These are phyloP conservation scores for Nanger granti DNA, from an alignment of 2,113 vertebrate species.

Conservation along the genomic window DNA sequence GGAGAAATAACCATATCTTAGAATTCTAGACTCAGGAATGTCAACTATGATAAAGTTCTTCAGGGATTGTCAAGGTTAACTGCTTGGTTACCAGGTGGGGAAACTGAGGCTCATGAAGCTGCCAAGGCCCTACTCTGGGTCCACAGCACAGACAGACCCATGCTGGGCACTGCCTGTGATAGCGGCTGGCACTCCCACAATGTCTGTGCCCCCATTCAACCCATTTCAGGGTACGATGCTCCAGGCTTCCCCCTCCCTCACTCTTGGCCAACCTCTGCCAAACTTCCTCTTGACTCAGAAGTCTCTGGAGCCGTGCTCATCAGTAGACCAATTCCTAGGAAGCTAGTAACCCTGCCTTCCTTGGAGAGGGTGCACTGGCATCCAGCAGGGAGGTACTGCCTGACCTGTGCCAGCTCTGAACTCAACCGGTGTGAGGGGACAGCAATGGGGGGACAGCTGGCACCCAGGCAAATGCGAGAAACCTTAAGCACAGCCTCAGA, in stretches of 20 bases:
- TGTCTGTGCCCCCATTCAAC: neutral
- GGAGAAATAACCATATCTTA: neutral
- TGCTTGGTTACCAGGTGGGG: neutral
- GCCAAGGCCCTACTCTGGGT: neutral
- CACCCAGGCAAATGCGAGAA: too few species aligned
- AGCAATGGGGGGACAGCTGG: fast-evolving
- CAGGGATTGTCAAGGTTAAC: neutral
- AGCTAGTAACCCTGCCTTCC: too few species aligned
- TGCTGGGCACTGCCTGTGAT: fast-evolving
- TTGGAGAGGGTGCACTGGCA: fast-evolving
- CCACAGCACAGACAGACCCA: neutral
- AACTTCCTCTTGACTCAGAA: neutral
- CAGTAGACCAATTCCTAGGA: fast-evolving
- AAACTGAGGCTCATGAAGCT: neutral
- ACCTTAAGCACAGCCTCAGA: neutral
- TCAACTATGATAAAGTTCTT: neutral
- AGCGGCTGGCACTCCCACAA: neutral
- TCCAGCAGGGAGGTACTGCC: neutral
- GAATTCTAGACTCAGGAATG: neutral
- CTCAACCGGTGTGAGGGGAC: fast-evolving
- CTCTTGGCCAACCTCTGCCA: neutral
- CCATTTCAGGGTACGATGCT: neutral
- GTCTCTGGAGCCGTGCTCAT: neutral
- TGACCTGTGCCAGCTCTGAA: fast-evolving
- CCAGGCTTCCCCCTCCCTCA: fast-evolving